These are phyloP conservation scores for Rhamphomyia laevipes DNA, from an alignment of 2,888 invertebrate species.

Conservation along the genomic window DNA sequence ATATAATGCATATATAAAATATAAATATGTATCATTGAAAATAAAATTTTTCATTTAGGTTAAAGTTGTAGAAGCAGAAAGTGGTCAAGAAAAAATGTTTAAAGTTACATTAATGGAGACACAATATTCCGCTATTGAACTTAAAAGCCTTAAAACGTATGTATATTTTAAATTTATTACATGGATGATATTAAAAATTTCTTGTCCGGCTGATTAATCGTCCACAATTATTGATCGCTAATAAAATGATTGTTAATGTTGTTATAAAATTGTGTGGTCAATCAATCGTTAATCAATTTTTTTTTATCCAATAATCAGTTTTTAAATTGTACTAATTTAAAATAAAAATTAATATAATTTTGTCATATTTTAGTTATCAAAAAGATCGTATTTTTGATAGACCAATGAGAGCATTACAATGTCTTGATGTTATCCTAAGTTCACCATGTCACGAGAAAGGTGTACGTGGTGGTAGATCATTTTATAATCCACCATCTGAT, in stretches of 20 bases:
- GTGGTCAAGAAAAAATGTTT: conserved; percentile 11
- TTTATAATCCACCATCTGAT: conserved; percentile 47
- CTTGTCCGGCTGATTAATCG: too few relatives aligned
- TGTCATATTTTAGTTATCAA: conserved; percentile 24
- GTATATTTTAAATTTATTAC: too few relatives aligned
- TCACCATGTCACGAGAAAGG: conserved; percentile 34
- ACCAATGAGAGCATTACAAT: conserved; percentile 42
- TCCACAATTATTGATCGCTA: too few relatives aligned
- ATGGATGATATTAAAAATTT: too few relatives aligned
- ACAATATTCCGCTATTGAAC: conserved; percentile 7
- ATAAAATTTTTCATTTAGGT: conserved; percentile 1
- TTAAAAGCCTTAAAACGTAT: background rate
- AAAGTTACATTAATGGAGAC: conserved; percentile 27
- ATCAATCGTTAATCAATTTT: background rate
- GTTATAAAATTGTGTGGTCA: too few relatives aligned
- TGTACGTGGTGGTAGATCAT: conserved; percentile 47
- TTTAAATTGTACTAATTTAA: background rate
- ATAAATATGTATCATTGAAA: too few relatives aligned
- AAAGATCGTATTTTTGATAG: conserved; percentile 28
- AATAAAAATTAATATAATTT: background rate
- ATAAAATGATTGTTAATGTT: too few relatives aligned
- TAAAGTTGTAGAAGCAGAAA: conserved; percentile 15
- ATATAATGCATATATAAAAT: background rate
- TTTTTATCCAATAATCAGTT: background rate
- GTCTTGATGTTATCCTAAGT: conserved; percentile 54